Evolutionary conservation across 2,888 invertebrate species (phyloP).

Genomic region (Apocheima hispidaria): DNA sequence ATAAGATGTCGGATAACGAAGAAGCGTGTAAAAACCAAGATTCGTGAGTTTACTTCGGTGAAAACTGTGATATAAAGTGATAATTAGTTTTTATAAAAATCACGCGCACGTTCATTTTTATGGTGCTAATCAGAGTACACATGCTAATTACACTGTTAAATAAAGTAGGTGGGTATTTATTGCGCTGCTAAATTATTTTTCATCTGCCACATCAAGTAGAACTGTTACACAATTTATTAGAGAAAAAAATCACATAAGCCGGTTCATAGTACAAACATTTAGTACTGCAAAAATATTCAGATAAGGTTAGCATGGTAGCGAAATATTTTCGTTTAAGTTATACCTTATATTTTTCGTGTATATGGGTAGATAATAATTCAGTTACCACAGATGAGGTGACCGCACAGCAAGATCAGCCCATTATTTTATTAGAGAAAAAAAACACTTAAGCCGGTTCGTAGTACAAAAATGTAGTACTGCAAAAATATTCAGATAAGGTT

Average conservation of each 20-base stretch:
- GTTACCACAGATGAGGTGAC: slow-evolving; percentile 10
- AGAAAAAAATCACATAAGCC: too few species aligned
- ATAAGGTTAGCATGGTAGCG: too few species aligned
- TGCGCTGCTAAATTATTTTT: slow-evolving; percentile 1
- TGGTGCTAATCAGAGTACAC: slow-evolving; percentile 15
- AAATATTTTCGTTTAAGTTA: too few species aligned
- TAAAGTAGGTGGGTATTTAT: slow-evolving; percentile 31
- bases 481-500: too few species aligned
- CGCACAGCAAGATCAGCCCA: slow-evolving; percentile 37
- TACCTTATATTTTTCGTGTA: not conserved
- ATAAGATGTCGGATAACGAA: slow-evolving; percentile 45
- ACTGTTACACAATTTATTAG: slow-evolving; percentile 6
- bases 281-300: too few species aligned
- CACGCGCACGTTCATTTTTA: slow-evolving; percentile 27
- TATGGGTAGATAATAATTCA: slow-evolving; percentile 3
- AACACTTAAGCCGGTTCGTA: too few species aligned
- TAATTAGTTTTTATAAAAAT: slow-evolving; percentile 24
- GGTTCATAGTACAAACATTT: too few species aligned
- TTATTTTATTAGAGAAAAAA: too few species aligned
- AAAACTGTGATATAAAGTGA: slow-evolving; percentile 38
- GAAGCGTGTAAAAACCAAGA: slow-evolving; percentile 49
- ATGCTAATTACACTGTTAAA: slow-evolving; percentile 27
- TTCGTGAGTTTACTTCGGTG: slow-evolving; percentile 48
- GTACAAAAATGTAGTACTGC: too few species aligned
- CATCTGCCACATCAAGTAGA: slow-evolving; percentile 5